Base-by-base conservation (phyloP, 2,797 vertebrate species). In the Scyliorhinus canicula region DNA sequence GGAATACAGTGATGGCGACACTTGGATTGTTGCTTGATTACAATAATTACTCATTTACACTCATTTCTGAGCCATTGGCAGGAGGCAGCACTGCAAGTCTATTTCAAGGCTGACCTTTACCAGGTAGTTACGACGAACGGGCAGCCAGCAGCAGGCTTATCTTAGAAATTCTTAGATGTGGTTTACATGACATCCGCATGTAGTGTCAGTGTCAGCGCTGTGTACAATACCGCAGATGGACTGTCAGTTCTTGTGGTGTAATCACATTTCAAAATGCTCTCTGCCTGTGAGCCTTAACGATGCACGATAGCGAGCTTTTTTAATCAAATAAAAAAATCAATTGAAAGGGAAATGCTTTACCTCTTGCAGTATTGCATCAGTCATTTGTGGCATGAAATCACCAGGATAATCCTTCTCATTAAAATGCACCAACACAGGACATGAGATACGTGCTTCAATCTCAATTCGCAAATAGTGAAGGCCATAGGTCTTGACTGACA, bases 21-120 rank as follows among this genome's bases (percentile, higher is more conserved):
- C 14, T 52, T n/a, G 16, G 35, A 35, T 57, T 16, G 16, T 31
- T 88, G 9, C 35, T 28, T 88, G 86, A 60, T 90, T 60, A 90
- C 86, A 57, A 90, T 35, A 82, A 19, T 65, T 65, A 44, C 26
- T 44, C 60, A 8, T 44, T 65, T 65, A 24, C 60, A 74, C 24
- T 63, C 21, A 86, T n/a, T 40, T 24, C 40, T 11, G 90, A 57
- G 19, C 24, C 21, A 26, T 85, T 85, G 47, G 47, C 35, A 88
- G 31, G 28, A 90, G 86, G 12, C 86, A 24, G 60, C 40, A 9
- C n/a, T 60, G 35, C 55, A 57, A 63, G n/a, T 91, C 14, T 52
- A 50, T 86, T 86, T 86, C 50, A 55, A 86, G 14, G 52, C 21
- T 63, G 90, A 63, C 90, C 90, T 93, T 93, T 93, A 93, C 57